phyloP scores from a whole-genome alignment of 2,888 invertebrate species.

The Metellina segmentata region DNA sequence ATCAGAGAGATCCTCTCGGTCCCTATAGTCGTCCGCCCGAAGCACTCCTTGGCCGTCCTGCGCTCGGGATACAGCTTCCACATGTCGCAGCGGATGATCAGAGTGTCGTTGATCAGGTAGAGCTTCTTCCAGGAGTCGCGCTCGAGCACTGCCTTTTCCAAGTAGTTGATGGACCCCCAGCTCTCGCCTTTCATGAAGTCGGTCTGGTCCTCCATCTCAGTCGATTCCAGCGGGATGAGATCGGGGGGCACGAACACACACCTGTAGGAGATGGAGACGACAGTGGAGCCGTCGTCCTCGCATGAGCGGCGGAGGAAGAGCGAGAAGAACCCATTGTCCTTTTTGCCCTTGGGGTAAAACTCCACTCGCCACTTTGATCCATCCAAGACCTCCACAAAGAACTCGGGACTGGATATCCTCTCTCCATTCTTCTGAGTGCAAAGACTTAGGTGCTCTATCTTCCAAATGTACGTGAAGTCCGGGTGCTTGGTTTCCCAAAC shows the following conservation, averaged over 20 bases:
- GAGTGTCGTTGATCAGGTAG: not conserved
- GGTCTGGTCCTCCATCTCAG: not conserved
- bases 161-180: not conserved
- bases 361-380: not conserved
- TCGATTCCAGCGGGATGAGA: not conserved
- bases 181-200: not conserved
- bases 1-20: not conserved
- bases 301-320: not conserved
- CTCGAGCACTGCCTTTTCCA: not conserved
- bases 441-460: slow-evolving; percentile 9
- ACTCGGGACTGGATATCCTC: not conserved
- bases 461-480: not conserved
- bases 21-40: not conserved
- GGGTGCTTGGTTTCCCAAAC: too few relatives aligned
- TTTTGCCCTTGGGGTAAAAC: not conserved
- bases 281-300: not conserved
- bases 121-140: not conserved
- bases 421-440: not conserved
- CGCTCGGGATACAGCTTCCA: not conserved
- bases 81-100: not conserved
- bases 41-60: not conserved
- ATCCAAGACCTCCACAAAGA: not conserved
- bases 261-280: not conserved
- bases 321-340: not conserved
- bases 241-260: not conserved